A percentile compares a stretch with the other conserved stretches of the same genome.
Conservation (phyloP, 2,113 vertebrate genomes). For the Poecilia latipinna region DNA sequence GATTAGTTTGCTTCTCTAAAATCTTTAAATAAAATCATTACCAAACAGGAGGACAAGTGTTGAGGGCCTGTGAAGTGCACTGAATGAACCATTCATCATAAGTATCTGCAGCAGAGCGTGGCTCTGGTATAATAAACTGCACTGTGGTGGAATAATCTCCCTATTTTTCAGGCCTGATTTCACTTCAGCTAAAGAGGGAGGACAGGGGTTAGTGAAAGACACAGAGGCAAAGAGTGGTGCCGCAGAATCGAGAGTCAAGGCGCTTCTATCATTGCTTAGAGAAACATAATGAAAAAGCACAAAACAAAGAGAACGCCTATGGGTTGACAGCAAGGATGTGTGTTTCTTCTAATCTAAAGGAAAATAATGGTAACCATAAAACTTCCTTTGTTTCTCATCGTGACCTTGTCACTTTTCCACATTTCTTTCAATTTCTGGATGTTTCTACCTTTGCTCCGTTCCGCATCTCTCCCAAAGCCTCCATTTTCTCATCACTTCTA, state of each 20-base stretch:
- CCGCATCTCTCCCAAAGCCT: constrained; percentile 54
- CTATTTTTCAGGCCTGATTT: constrained; percentile 56
- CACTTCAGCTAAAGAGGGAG: constrained; percentile 28
- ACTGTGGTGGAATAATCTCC: constrained; percentile 58
- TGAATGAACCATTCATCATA: constrained; percentile 16
- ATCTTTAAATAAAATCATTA: constrained; percentile 42
- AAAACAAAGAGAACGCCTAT: neutral
- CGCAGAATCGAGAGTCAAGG: constrained; percentile 8
- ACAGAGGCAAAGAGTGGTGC: constrained; percentile 24
- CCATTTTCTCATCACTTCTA: constrained; percentile 58
- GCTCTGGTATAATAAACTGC: constrained; percentile 50
- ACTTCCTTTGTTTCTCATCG: constrained; percentile 34
- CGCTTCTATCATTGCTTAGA: neutral
- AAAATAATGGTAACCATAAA: constrained; percentile 41
- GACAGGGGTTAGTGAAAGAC: constrained; percentile 29
- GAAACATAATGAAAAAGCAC: neutral
- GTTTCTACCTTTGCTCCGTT: constrained; percentile 46
- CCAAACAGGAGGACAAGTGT: constrained; percentile 17
- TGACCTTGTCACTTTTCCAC: constrained; percentile 50
- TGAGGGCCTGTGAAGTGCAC: constrained; percentile 7
- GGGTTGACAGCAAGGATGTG: neutral
- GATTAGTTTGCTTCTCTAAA: constrained; percentile 24
- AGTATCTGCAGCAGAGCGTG: constrained; percentile 37
- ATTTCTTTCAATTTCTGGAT: constrained; percentile 48
- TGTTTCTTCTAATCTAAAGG: constrained; percentile 41